Conservation (phyloP, 2,113 vertebrate species). For the Cyprinodon brontotheroides region DNA sequence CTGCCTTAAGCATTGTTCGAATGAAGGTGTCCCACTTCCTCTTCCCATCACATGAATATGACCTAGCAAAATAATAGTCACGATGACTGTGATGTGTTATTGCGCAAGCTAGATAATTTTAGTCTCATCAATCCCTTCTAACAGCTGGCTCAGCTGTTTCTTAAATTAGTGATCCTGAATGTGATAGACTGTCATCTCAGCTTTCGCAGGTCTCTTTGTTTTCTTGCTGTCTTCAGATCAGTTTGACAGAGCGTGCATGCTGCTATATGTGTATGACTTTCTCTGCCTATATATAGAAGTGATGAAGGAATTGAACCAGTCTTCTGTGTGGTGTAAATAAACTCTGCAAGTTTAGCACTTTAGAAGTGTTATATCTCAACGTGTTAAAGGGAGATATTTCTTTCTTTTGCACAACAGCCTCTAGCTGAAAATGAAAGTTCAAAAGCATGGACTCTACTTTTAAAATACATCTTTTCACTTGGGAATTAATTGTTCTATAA, state of each 20-base stretch:
- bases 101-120: constrained; percentile 35
- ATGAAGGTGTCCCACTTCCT: constrained; percentile 64
- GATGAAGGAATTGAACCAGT: constrained; percentile 59
- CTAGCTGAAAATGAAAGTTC: constrained; percentile 3
- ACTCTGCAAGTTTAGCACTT: constrained; percentile 71
- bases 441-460: constrained; percentile 1
- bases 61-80: constrained; percentile 52
- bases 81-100: constrained; percentile 40
- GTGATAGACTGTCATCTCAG: constrained; percentile 36
- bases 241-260: constrained; percentile 37
- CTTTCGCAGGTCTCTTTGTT: constrained; percentile 31
- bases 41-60: constrained; percentile 68
- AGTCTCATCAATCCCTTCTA: constrained; percentile 21
- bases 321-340: constrained; percentile 78
- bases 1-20: constrained; percentile 24
- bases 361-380: constrained; percentile 65
- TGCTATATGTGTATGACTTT: constrained; percentile 60
- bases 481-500: background rate
- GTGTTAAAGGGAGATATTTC: constrained; percentile 14
- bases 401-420: background rate
- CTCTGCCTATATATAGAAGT: constrained; percentile 75
- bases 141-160: constrained; percentile 11
- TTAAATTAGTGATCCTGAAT: constrained; percentile 20
- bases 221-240: constrained; percentile 23
- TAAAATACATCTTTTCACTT: background rate